Evolutionary conservation across 2,888 invertebrate species (phyloP), one percentile per base, ranked within the genome.

Genomic region (Apamea monoglypha): DNA sequence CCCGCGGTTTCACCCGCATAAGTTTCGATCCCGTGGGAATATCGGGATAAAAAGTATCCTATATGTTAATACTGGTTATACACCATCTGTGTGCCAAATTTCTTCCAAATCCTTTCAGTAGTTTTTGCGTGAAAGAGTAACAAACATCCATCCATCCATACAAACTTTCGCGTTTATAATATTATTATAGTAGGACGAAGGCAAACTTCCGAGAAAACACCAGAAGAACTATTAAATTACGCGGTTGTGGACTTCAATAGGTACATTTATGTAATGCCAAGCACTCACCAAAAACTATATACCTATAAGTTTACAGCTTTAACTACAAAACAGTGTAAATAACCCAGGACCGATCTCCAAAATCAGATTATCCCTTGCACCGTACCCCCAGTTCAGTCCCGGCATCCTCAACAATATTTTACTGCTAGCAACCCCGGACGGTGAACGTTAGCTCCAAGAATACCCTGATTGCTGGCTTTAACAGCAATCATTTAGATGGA

Each of bases 381-480:
- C 83, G 14, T 16, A 21, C 44, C 1, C 32, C 63, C 73, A 63
- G 71, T 83, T 70, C 67, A 80, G 84, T 87, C 85, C 88, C 85
- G 82, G 84, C 84, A 78, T 85, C 82, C 82, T 76, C 74, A 82
- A 89, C 90, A 87, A 92, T 93, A 94, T 94, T 92, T 94, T 89
- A 94, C 91, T 72, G 82, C 90, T 85, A 89, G 89, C 90, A 88
- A 74, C 56, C 64, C 83, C 81, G 86, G 89, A 80, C 88, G 86
- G 86, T 89, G 88, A 91, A 89, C 90, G 89, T 83, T 87, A 78
- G 82, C 87, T 90, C 85, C 81, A 73, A 84, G 84, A 61, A 83
- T 74, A 82, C 88, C 85, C 91, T 93, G 93, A 94, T 94, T 92
- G 93, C 91, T 88, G 90, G 92, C 91, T 92, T 91, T 93, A 93